Evolutionary conservation across 2,888 invertebrate genomes (phyloP), one percentile per base, ranked within the genome.

Genomic region (Mythimna pallens): DNA sequence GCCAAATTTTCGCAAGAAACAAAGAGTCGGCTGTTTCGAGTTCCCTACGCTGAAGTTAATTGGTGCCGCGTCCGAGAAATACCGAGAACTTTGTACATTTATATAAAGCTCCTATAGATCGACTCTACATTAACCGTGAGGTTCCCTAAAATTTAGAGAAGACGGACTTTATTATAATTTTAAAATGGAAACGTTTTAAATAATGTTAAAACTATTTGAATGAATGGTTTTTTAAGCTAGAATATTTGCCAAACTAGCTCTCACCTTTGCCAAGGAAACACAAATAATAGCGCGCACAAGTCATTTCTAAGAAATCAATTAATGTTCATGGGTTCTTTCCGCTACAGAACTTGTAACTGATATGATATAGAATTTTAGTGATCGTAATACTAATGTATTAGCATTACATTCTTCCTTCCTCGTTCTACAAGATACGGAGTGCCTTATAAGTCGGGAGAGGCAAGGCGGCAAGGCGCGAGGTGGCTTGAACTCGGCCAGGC

Each of bases 1-100:
- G 94, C 93, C 93, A 92, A 94, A 93, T 90, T 92, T 91, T 89
- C 76, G 84, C 86, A 85, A 89, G 87, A 89, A 91, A 94, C 93
- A 94, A 94, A 93, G 93, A 89, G 81, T 78, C 86, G 85, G 78
- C 89, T 92, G 91, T 92, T 89, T 88, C 81, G 83, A 89, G 89
- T 87, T 88, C 88, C 85, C 85, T 84, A 86, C 83, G 85, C 82
- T 83, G 82, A 89, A 91, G 90, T 91, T 92, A 93, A 93, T 94
- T 93, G 92, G 92, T 88, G 86, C 88, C 87, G 88, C 84, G 87
- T 83, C 88, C 87, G 89, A 89, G 86, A 87, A 86, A 88, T 92
- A 92, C 88, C 83, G 76, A 89, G 89, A 92, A 90, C 84, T 87
- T 72, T 78, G 84, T 85, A 80, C 82, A 75, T 75, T 69, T 86